These are phyloP conservation scores for Leucosticte australis DNA, from an alignment of 2,113 vertebrate species.

Conservation along the genomic window DNA sequence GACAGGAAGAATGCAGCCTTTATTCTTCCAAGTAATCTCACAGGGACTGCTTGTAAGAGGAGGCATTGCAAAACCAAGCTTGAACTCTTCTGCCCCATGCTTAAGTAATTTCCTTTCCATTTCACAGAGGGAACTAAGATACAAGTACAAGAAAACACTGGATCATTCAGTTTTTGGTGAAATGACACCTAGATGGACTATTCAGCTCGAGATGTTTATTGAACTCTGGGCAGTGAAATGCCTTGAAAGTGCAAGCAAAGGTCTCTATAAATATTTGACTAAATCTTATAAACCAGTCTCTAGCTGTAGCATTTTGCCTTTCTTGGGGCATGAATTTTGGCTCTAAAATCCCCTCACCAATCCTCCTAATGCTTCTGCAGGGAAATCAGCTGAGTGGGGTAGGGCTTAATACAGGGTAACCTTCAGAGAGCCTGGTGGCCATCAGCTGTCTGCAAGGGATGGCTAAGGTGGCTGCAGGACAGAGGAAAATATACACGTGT, in stretches of 20 bases:
- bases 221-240: background rate
- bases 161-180: background rate
- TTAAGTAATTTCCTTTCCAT: slow-evolving; percentile 7
- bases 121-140: background rate
- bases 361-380: background rate
- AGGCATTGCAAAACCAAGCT: slow-evolving; percentile 15
- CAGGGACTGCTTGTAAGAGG: background rate
- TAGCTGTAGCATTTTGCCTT: background rate
- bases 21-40: background rate
- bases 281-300: background rate
- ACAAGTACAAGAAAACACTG: background rate
- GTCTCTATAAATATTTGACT: background rate
- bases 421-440: background rate
- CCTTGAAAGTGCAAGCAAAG: background rate
- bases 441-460: background rate
- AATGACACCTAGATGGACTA: background rate
- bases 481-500: background rate
- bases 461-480: background rate
- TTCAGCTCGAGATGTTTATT: background rate
- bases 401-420: background rate
- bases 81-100: background rate
- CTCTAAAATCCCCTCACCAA: background rate
- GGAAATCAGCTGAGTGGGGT: background rate
- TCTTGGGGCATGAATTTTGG: background rate
- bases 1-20: background rate